Base-by-base conservation (phyloP, 2,113 vertebrate species). In the Datnioides undecimradiatus region DNA sequence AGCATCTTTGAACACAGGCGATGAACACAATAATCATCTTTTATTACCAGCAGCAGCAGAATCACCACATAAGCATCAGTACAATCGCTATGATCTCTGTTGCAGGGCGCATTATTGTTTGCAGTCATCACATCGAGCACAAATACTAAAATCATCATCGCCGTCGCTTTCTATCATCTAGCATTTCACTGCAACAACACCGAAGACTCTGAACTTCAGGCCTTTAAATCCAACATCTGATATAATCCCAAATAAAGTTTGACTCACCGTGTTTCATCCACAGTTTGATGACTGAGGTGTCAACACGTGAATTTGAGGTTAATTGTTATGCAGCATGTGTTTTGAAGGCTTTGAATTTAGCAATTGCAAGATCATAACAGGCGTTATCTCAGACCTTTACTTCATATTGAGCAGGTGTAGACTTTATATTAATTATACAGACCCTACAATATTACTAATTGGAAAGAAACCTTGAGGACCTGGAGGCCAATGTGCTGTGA, bases 21-120 rank as follows among this genome's bases (percentile, higher is more conserved):
- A 60, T 36, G 17, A 58, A 27, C 48, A 82, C 78, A 72, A 84
- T 74, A 68, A 73, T 64, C 59, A 27, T 71, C 52, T 62, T 48
- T 83, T 60, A 73, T 83, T 59, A 62, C 43, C 54, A 31, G 29
- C 64, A 8, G 54, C 57, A 36, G 66, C 60, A 29, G 25, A n/a
- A n/a, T n/a, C 52, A 33, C 51, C 34, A 45, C 66, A 74, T 62
- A 67, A 76, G 59, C 70, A 79, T 51, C 58, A 51, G 1, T 14
- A 34, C 49, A 29, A 75, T 52, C 36, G 3, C 23, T 63, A 14
- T 10, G 16, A 69, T 66, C 33, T 38, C 40, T 55, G 19, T 36
- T 25, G 19, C 5, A 63, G 69, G 8, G 1, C 52, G 46, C 33
- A 49, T 64, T 69, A 75, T 58, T 64, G 51, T 69, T 64, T 36